Evolutionary conservation across 2,888 invertebrate species (phyloP), one percentile per base, ranked within the genome.

Genomic region (Agrilus biguttatus): DNA sequence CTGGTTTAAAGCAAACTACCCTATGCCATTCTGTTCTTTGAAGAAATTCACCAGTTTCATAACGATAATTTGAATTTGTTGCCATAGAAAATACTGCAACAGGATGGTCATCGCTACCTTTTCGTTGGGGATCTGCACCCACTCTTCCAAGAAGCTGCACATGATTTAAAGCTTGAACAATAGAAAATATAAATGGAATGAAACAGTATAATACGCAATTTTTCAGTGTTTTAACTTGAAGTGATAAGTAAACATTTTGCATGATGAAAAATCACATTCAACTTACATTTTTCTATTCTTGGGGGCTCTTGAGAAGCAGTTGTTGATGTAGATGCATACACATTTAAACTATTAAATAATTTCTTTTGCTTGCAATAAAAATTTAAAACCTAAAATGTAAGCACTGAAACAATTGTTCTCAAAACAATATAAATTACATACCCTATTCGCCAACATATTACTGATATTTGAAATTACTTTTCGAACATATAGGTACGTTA

Each of bases 1-100:
- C 74, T 3, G 89, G 90, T 57, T 81, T 87, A 61, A 93, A 93
- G 7, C 92, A 82, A 53, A 84, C 82, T 39, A 93, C 66, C 54
- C 87, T 73, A 65, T 93, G 93, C 93, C 93, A 93, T 53, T 92
- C 91, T 8, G 91, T 90, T 55, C 84, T 79, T 60, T 91, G 89
- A 41, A 83, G 67, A 57, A 82, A 73, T 52, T 89, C 87, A 5
- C 88, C 90, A 59, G 74, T 69, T 55, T 81, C 81, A 65, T 82
- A 80, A 65, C 80, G 83, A 63, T 87, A 91, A 61, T 84, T 87
- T 36, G 77, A 78, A 58, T 91, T 89, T 19, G 93, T 95, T 4
- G 93, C 93, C 41, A 95, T 57, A 0, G 91, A 87, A 65, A 95
- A 93, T 51, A 86, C 77, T 23, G 88, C 78, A 19, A 92, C 86